Evolutionary conservation across 1,140 invertebrate genomes (phyloP).

Genomic region (Heliconius melpomene): DNA sequence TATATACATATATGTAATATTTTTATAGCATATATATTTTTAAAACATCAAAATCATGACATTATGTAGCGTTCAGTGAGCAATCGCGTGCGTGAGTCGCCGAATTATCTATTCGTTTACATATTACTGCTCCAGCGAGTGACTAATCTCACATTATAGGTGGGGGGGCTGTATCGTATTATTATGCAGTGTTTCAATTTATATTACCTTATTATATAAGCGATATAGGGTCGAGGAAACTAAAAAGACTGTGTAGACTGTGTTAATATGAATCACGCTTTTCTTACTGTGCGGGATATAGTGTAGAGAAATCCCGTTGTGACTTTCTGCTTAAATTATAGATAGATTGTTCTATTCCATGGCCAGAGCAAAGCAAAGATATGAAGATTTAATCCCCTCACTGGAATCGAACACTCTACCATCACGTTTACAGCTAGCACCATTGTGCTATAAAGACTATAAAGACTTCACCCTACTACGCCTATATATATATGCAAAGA

Average conservation of each 20-base stretch:
- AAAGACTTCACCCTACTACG: neutral
- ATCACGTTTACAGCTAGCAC: too few relatives aligned
- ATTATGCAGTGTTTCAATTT: neutral
- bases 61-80: conserved; percentile 25
- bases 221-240: neutral
- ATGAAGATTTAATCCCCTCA: too few relatives aligned
- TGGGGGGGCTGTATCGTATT: neutral
- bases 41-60: conserved; percentile 4
- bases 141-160: neutral
- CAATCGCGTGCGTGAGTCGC: conserved; percentile 23
- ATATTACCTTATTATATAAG: neutral
- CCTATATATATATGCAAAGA: neutral
- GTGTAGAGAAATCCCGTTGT: too few relatives aligned
- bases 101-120: conserved; percentile 37
- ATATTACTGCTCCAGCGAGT: neutral
- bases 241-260: neutral
- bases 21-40: neutral
- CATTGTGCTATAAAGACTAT: too few relatives aligned
- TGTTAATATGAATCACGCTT: too few relatives aligned
- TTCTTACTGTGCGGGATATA: too few relatives aligned
- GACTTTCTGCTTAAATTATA: too few relatives aligned
- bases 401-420: too few relatives aligned
- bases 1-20: neutral
- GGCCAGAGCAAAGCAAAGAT: too few relatives aligned
- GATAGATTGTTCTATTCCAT: too few relatives aligned